Evolutionary conservation across 2,113 vertebrate species (phyloP).

Genomic region (Lepisosteus oculatus): DNA sequence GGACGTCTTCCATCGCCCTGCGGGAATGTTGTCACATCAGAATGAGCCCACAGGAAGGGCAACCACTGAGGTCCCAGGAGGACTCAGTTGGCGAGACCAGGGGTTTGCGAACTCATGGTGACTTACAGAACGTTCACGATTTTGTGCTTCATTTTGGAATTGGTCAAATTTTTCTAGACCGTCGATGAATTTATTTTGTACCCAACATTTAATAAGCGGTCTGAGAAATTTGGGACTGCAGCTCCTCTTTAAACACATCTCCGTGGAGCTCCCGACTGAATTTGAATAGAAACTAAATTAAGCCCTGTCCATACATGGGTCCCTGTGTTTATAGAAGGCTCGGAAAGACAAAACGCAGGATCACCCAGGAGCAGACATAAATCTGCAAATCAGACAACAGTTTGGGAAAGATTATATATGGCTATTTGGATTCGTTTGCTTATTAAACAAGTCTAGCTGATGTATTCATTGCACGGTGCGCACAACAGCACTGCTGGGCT

Average conservation of each 20-base stretch:
- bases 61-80: too few relatives aligned
- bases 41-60: too few relatives aligned
- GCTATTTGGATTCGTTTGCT: conserved; percentile 40
- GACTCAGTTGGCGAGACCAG: too few relatives aligned
- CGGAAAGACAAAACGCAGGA: conserved; percentile 51
- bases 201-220: too few relatives aligned
- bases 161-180: too few relatives aligned
- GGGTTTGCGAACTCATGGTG: not conserved
- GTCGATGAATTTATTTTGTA: too few relatives aligned
- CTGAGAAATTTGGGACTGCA: too few relatives aligned
- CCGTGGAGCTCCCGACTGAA: conserved; percentile 5
- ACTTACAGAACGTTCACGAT: not conserved
- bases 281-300: conserved; percentile 35
- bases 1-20: too few relatives aligned
- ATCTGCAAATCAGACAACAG: conserved; percentile 6
- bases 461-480: conserved; percentile 32
- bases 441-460: conserved; percentile 58
- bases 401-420: conserved; percentile 38
- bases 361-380: conserved; percentile 37
- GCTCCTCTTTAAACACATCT: not conserved
- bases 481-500: conserved; percentile 10
- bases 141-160: not conserved
- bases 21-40: too few relatives aligned
- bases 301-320: conserved; percentile 49
- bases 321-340: conserved; percentile 51